These are phyloP conservation scores for Tenrec ecaudatus DNA, from an alignment of 2,113 vertebrate species.

Conservation along the genomic window DNA sequence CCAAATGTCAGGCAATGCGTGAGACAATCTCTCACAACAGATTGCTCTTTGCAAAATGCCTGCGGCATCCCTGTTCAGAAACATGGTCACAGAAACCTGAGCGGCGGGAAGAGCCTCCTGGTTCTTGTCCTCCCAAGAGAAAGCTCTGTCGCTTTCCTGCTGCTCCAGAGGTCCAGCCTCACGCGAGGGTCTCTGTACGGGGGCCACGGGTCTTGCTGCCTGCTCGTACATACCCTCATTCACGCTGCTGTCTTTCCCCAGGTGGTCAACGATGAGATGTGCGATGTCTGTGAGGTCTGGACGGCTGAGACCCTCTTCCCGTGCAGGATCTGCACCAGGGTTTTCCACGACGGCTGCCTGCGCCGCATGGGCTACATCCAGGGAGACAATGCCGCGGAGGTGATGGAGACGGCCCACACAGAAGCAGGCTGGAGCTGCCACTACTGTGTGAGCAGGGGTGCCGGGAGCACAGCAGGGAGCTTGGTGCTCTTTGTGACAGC, in stretches of 20 bases:
- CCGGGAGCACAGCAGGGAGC: not conserved
- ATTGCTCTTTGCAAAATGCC: slow-evolving; percentile 18
- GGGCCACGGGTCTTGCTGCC: not conserved
- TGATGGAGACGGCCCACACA: slow-evolving; percentile 93
- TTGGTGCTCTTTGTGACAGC: not conserved
- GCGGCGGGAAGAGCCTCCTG: not conserved
- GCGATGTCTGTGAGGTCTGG: slow-evolving; percentile 98
- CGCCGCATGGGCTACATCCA: slow-evolving; percentile 95
- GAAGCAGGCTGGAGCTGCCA: slow-evolving; percentile 97
- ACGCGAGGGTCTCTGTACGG: not conserved
- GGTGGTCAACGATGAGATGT: slow-evolving; percentile 95
- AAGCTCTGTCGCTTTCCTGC: not conserved
- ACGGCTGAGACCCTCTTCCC: slow-evolving; percentile 96
- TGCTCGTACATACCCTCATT: not conserved
- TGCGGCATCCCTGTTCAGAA: slow-evolving; percentile 44
- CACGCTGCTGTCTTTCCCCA: slow-evolving; percentile 74
- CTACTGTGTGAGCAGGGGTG: slow-evolving; percentile 93
- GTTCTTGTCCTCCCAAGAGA: slow-evolving; percentile 19
- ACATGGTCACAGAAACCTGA: not conserved
- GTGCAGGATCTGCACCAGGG: slow-evolving; percentile 93
- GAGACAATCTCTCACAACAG: slow-evolving; percentile 21
- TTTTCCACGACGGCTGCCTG: slow-evolving; percentile 97
- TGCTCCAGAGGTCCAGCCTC: not conserved
- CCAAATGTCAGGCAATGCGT: not conserved
- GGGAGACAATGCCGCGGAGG: slow-evolving; percentile 88